Percentiles rank a stretch among this genome's conserved stretches.
phyloP scores from a whole-genome alignment of 2,797 vertebrate genomes.

The Argentina silus region DNA sequence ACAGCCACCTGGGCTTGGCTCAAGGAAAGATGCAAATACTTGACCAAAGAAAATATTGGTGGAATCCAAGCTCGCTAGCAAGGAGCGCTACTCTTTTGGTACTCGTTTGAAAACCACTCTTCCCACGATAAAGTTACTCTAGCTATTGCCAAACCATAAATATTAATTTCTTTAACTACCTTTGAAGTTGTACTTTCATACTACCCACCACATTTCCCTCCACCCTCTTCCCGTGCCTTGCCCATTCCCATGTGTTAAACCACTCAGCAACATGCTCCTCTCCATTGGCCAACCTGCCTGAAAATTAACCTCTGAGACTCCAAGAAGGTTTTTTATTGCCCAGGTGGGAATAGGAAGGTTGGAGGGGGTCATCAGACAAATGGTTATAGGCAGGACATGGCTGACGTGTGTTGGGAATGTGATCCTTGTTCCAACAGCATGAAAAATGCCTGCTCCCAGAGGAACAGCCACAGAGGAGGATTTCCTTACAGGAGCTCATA shows the following conservation, averaged over 20 bases:
- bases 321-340: slow-evolving; percentile 54
- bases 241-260: slow-evolving; percentile 64
- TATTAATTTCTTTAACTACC: slow-evolving; percentile 55
- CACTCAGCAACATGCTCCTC: slow-evolving; percentile 55
- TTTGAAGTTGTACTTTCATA: slow-evolving; percentile 71
- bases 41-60: slow-evolving; percentile 52
- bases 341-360: slow-evolving; percentile 63
- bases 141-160: slow-evolving; percentile 58
- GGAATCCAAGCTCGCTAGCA: slow-evolving; percentile 41
- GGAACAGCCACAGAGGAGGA: slow-evolving; percentile 33
- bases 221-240: slow-evolving; percentile 47
- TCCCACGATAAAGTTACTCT: slow-evolving; percentile 45
- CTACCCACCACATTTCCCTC: slow-evolving; percentile 33
- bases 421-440: slow-evolving; percentile 44
- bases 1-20: slow-evolving; percentile 54
- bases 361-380: slow-evolving; percentile 57
- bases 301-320: slow-evolving; percentile 55
- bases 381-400: slow-evolving; percentile 43
- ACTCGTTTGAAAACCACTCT: slow-evolving; percentile 39
- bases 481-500: slow-evolving; percentile 60
- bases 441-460: slow-evolving; percentile 45
- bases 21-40: slow-evolving; percentile 43
- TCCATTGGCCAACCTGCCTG: slow-evolving; percentile 42
- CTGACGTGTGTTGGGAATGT: slow-evolving; percentile 32
- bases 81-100: slow-evolving; percentile 29